Conservation (phyloP, 2,113 vertebrate genomes). For the Charina bottae region DNA sequence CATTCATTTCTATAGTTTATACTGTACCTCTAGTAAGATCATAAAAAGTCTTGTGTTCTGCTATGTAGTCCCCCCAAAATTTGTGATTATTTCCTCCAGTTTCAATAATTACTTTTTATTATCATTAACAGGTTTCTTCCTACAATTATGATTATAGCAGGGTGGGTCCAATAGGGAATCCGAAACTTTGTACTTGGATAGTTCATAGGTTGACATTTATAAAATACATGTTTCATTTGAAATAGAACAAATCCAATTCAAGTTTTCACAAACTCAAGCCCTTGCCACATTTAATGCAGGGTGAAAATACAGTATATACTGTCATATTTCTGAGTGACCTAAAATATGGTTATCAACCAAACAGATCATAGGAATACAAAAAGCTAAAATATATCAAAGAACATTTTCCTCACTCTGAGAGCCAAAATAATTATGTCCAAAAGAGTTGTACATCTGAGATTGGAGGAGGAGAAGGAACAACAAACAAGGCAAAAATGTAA, state of each 20-base stretch:
- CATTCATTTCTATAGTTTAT: neutral
- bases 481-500: constrained; percentile 53
- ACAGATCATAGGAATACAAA: constrained; percentile 62
- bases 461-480: constrained; percentile 32
- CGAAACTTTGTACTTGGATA: neutral
- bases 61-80: neutral
- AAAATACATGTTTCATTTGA: constrained; percentile 9
- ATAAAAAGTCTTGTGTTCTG: neutral
- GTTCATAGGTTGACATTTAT: neutral
- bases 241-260: constrained; percentile 54
- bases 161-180: no score
- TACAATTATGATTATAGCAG: no score
- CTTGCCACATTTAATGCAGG: constrained; percentile 40
- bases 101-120: neutral
- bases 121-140: neutral
- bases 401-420: constrained; percentile 57
- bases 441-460: constrained; percentile 45
- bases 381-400: constrained; percentile 65
- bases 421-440: constrained; percentile 63
- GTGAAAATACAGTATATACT: constrained; percentile 52
- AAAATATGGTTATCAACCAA: constrained; percentile 66
- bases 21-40: no score
- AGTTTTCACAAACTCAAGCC: constrained; percentile 52
- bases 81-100: neutral
- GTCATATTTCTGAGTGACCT: constrained; percentile 64